phyloP scores from a whole-genome alignment of 2,113 vertebrate genomes.

The Myanophis thanlyinensis region DNA sequence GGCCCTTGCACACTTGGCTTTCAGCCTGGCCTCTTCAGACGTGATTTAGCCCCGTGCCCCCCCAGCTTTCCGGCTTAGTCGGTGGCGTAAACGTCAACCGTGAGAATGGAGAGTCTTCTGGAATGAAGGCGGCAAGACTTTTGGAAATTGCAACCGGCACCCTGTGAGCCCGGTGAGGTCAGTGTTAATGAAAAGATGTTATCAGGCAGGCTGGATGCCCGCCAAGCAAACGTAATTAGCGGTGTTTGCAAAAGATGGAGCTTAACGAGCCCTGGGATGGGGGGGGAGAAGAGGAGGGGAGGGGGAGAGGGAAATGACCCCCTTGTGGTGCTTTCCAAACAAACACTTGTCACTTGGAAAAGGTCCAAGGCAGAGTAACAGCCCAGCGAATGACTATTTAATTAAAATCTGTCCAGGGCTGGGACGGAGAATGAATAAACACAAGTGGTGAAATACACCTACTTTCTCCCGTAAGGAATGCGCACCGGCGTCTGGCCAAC shows the following conservation, averaged over 20 bases:
- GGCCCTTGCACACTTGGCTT: neutral
- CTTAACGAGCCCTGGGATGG: neutral
- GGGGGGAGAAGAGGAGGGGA: neutral
- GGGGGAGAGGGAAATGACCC: neutral
- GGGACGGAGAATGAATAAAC: slow-evolving; percentile 30
- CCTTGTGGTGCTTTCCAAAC: slow-evolving; percentile 25
- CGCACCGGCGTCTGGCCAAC: neutral
- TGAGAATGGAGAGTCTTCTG: neutral
- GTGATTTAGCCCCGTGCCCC: neutral
- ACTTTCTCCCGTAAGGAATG: neutral
- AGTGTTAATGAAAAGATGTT: slow-evolving; percentile 51
- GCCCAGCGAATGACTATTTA: slow-evolving; percentile 34
- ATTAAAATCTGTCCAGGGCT: slow-evolving; percentile 34
- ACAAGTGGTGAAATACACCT: slow-evolving; percentile 4
- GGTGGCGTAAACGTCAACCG: neutral
- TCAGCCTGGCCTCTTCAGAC: neutral
- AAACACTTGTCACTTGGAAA: slow-evolving; percentile 45
- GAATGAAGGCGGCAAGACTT: fast-evolving
- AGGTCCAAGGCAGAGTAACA: slow-evolving; percentile 45
- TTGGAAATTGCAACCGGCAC: neutral
- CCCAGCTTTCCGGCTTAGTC: neutral
- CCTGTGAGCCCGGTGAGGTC: neutral
- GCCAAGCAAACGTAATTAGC: slow-evolving; percentile 50
- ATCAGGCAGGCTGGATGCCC: slow-evolving; percentile 1
- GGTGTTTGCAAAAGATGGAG: slow-evolving; percentile 23